These are phyloP conservation scores for Muscicapa comitata DNA, from an alignment of 2,797 vertebrate species.

Conservation along the genomic window DNA sequence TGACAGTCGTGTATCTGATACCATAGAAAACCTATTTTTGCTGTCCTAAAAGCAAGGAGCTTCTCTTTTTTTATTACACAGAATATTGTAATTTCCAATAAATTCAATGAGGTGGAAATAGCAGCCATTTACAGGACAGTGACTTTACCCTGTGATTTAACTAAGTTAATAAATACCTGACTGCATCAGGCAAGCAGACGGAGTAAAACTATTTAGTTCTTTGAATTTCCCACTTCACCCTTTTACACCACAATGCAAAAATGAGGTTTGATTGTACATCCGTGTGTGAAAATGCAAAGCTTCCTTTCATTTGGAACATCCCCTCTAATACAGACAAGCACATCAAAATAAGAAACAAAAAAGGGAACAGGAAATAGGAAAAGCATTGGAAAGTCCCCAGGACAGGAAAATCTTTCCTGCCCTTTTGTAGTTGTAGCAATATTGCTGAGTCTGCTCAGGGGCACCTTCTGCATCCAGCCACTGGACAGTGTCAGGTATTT, in stretches of 20 bases:
- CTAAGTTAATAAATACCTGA: neutral
- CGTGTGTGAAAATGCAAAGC: neutral
- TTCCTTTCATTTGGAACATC: neutral
- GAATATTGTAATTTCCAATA: neutral
- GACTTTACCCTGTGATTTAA: neutral
- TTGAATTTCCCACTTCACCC: neutral
- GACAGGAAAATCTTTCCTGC: neutral
- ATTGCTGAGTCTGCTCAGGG: neutral
- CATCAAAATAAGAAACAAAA: neutral
- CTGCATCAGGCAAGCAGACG: neutral
- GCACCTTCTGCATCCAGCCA: neutral
- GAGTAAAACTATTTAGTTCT: neutral
- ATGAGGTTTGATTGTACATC: neutral
- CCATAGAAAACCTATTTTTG: neutral
- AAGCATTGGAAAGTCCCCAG: neutral
- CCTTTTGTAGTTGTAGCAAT: neutral
- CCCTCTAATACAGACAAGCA: neutral
- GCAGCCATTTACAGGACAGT: neutral
- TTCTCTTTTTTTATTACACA: neutral
- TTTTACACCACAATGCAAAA: neutral
- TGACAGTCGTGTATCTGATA: neutral
- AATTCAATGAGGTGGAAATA: neutral
- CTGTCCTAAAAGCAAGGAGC: neutral
- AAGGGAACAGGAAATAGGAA: neutral
- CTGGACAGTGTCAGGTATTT: neutral